Conservation (phyloP, 2,888 invertebrate species). For the Zootermopsis nevadensis region DNA sequence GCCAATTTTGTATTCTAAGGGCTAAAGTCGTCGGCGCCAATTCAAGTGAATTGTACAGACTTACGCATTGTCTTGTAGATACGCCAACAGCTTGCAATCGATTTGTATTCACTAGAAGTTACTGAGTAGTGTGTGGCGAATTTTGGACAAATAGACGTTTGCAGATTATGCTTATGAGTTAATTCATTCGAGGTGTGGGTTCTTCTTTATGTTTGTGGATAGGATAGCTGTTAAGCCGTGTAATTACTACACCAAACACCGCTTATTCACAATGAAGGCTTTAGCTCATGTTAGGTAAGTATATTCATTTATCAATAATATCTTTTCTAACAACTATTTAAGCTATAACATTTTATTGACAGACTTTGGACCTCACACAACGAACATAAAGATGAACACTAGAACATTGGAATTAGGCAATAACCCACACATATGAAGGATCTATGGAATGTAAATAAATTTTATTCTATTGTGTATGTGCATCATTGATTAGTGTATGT, state of each 20-base stretch:
- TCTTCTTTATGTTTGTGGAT: not conserved
- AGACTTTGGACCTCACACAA: no score
- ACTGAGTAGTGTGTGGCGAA: constrained; percentile 11
- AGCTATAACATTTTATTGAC: no score
- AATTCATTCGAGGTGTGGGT: constrained; percentile 14
- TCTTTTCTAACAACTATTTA: no score
- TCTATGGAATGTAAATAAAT: no score
- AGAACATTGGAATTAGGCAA: no score
- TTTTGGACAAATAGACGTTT: constrained; percentile 20
- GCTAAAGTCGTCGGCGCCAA: constrained; percentile 35
- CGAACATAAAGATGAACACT: no score
- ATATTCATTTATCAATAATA: not conserved
- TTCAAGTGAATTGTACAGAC: constrained; percentile 6
- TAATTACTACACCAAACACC: not conserved
- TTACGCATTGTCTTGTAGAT: constrained; percentile 30
- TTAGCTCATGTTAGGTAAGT: constrained; percentile 43
- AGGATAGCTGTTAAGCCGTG: not conserved
- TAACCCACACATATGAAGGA: no score
- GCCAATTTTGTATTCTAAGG: constrained; percentile 30
- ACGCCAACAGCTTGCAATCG: not conserved
- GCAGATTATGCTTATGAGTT: constrained; percentile 23
- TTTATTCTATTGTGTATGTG: no score
- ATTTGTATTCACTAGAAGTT: not conserved
- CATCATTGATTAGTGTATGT: no score
- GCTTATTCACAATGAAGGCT: constrained; percentile 25